These are phyloP conservation scores for Scaptomyza hsui DNA, from an alignment of 1,140 invertebrate species.

Conservation along the genomic window DNA sequence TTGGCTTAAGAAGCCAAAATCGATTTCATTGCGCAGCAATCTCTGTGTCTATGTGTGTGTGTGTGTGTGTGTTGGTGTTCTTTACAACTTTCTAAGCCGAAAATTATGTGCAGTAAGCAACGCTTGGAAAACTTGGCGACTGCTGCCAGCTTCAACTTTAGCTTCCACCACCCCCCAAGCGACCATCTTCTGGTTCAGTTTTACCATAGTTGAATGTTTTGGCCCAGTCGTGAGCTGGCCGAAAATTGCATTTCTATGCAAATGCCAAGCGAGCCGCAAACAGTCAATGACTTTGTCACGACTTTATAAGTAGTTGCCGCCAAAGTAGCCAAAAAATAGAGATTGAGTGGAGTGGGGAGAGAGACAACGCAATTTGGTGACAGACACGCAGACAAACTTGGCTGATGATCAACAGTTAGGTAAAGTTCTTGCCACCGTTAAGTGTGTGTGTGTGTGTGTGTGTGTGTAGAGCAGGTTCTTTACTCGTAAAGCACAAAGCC, in stretches of 20 bases:
- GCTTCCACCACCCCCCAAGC: background rate
- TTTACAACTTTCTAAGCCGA: conserved; percentile 73
- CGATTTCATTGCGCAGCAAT: conserved; percentile 47
- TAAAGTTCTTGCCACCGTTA: conserved; percentile 68
- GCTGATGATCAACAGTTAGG: conserved; percentile 76
- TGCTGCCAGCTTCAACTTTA: conserved; percentile 5
- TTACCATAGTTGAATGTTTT: conserved; percentile 32
- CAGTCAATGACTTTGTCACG: conserved; percentile 80
- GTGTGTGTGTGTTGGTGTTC: conserved; percentile 45
- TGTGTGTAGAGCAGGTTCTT: conserved; percentile 21
- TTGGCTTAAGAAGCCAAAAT: conserved; percentile 51
- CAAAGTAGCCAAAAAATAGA: conserved; percentile 46
- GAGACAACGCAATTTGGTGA: conserved; percentile 18
- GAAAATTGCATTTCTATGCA: conserved; percentile 80
- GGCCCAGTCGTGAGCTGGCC: conserved; percentile 55
- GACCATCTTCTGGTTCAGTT: background rate
- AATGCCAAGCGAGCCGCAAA: conserved; percentile 63
- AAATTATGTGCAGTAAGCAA: conserved; percentile 62
- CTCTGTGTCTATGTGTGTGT: conserved; percentile 17
- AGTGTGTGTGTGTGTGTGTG: conserved; percentile 13
- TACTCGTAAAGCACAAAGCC: conserved; percentile 65
- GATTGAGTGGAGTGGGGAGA: background rate
- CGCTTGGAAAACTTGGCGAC: conserved; percentile 36
- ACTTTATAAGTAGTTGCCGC: conserved; percentile 75
- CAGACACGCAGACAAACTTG: conserved; percentile 49